These are phyloP conservation scores for Porites lobata DNA, from an alignment of 92 coral and sea anemone species.

Conservation along the genomic window DNA sequence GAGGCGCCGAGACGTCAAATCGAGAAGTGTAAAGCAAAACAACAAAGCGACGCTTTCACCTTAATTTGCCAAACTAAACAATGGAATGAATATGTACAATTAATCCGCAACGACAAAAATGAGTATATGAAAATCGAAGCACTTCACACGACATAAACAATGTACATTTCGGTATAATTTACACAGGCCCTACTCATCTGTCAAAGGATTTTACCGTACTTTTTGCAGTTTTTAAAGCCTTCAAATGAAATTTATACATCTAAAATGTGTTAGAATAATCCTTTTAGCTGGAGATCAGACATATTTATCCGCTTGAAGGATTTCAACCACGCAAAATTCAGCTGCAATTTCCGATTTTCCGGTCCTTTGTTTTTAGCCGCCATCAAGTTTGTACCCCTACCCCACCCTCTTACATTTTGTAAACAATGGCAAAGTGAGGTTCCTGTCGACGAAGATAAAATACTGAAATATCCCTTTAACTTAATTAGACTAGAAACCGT, in stretches of 20 bases:
- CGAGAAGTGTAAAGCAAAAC: conserved; percentile 23
- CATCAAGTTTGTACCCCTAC: conserved; percentile 38
- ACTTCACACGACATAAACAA: conserved; percentile 39
- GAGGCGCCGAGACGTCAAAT: conserved; percentile 15
- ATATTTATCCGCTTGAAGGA: conserved; percentile 47
- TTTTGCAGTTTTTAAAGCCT: not conserved
- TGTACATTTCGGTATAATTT: not conserved
- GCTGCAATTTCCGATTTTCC: conserved; percentile 64
- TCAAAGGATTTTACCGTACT: conserved; percentile 15
- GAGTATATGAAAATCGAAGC: not conserved
- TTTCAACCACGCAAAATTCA: conserved; percentile 45
- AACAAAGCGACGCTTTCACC: conserved; percentile 31
- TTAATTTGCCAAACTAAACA: conserved; percentile 26
- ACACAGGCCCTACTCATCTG: conserved; percentile 58
- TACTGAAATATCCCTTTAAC: not conserved
- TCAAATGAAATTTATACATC: conserved; percentile 7
- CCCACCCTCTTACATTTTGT: conserved; percentile 49
- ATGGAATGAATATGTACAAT: conserved; percentile 38
- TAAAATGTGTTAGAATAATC: conserved; percentile 37
- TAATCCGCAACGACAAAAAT: conserved; percentile 6
- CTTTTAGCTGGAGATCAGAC: conserved; percentile 56
- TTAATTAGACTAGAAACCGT: not conserved
- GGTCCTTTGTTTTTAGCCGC: conserved; percentile 58
- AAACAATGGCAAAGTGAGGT: conserved; percentile 23
- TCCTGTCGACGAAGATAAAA: not conserved